Base-by-base conservation (phyloP, 2,113 vertebrate species). In the Cynoglossus semilaevis region DNA sequence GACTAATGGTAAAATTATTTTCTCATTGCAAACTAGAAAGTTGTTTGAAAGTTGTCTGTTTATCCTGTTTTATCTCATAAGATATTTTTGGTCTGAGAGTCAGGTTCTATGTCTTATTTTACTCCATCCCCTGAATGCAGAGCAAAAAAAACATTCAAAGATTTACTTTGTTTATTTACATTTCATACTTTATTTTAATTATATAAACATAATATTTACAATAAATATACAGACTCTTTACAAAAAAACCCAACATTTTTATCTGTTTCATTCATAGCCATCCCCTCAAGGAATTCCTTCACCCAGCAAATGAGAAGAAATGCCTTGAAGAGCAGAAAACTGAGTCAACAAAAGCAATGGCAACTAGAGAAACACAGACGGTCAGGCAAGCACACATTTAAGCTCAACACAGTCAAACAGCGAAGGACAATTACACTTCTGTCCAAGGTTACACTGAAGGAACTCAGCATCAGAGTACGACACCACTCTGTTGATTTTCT, bases 281-380 rank as follows among this genome's bases (percentile, higher is more conserved):
- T 87, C 80, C 86, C 90, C 65, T 84, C 89, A 2, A 89, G 89
- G 81, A 88, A 90, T 67, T 88, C 87, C 61, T 88, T 88, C 17
- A 87, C 87, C 70, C 90, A 90, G 82, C 84, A 88, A 85, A 88
- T 87, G 82, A 90, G 87, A 67, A 88, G 86, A 64, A 90, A 90
- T 54, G 85, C 84, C 60, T 67, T 88, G 66, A 84, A 87, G 66
- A 90, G 85, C 82, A 70, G 69, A 58, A 88, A 85, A 65, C 58
- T 87, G 58, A 74, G 52, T 68, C 77, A 86, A 58, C 83, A 81
- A 15, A 88, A 86, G 60, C 83, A 83, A 73, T 88, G 85, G 88
- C 81, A 77, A 57, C 85, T 67, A 49, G 81, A 64, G 66, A 88
- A 88, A 80, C 85, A 67, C 65, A 77, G 81, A 49, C 76, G 59